Percentiles rank a stretch among this genome's conserved stretches.
These are phyloP conservation scores for Limanda limanda DNA, from an alignment of 2,113 vertebrate species.

Conservation along the genomic window DNA sequence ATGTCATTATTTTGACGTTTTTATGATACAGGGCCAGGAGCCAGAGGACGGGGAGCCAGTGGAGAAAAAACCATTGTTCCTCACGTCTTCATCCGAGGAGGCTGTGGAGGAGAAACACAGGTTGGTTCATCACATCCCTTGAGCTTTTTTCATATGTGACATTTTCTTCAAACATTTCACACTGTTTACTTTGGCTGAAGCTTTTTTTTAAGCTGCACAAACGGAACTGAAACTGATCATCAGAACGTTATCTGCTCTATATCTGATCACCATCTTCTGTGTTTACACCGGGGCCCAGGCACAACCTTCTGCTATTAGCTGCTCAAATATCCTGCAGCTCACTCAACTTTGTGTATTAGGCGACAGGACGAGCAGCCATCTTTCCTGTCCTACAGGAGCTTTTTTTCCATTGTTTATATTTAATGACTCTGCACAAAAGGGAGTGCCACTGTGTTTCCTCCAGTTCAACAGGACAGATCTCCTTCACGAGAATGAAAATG, in stretches of 20 bases:
- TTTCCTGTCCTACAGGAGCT: conserved; percentile 70
- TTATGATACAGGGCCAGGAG: conserved; percentile 79
- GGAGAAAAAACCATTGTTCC: conserved; percentile 71
- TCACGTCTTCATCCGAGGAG: conserved; percentile 71
- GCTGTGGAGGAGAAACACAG: conserved; percentile 83
- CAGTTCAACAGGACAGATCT: conserved; percentile 52
- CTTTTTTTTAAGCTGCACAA: conserved; percentile 23
- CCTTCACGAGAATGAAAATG: conserved; percentile 36
- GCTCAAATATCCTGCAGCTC: conserved; percentile 73
- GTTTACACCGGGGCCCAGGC: conserved; percentile 60
- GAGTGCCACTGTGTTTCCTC: conserved; percentile 63
- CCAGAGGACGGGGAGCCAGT: conserved; percentile 80
- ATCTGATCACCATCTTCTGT: conserved; percentile 49
- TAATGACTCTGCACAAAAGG: conserved; percentile 66
- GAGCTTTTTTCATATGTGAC: background rate
- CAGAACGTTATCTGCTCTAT: conserved; percentile 40
- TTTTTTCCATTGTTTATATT: conserved; percentile 82
- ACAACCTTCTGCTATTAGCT: conserved; percentile 50
- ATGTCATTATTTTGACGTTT: conserved; percentile 1
- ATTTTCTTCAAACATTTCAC: background rate
- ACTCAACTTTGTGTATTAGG: conserved; percentile 42
- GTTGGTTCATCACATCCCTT: conserved; percentile 67
- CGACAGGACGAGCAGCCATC: conserved; percentile 66
- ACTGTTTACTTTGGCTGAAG: background rate
- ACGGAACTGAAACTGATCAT: conserved; percentile 50